Evolutionary conservation across 37 sponge, comb jelly and placozoan species (phyloP), one percentile per base, ranked within the genome.

Genomic region (Diacarnus erythraeanus): DNA sequence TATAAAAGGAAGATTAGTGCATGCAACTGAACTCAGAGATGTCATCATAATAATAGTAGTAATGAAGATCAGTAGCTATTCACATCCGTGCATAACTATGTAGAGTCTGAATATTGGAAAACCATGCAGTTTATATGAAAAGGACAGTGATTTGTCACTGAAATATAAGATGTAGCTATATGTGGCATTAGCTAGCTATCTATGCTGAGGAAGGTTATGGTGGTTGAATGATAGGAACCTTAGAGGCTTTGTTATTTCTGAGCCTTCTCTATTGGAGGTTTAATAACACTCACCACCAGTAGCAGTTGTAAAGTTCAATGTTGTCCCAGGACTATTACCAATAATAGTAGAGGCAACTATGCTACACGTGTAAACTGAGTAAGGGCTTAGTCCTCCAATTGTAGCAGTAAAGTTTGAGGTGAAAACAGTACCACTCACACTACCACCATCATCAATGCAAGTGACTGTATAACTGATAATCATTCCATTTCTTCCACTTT

Each of bases 291-390:
- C 34, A 69, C 69, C 37, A 30, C 34, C 69, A 69, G 21, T 35
- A 69, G 34, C 36, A 43, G 73, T 72, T 44, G 73, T 43, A 43
- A 72, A 72, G 47, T 41, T 43, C 31, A 43, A 6, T 5, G 5
- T 43, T 6, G 73, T 23, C 10, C 27, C 51, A 44, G 73, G 73
- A 43, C 73, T 54, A 43, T 41, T 42, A 22, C 73, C 73, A 44
- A 21, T 54, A 20, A n/a, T 43, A 72, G 73, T 72, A 22, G 54
- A 29, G 39, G 73, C 73, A 44, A 29, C 23, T n/a, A 72, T 27
- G 42, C 26, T 72, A 22, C 73, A 72, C 18, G 4, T 72, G 26
- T 72, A 72, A 27, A 44, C 15, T 38, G 73, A 43, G 26, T 23
- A 72, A 4, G 73, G 73, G 3, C 23, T 22, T 43, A 72, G 31